Evolutionary conservation across 2,113 vertebrate species (phyloP), one percentile per base, ranked within the genome.

Genomic region (Tragelaphus strepsiceros): DNA sequence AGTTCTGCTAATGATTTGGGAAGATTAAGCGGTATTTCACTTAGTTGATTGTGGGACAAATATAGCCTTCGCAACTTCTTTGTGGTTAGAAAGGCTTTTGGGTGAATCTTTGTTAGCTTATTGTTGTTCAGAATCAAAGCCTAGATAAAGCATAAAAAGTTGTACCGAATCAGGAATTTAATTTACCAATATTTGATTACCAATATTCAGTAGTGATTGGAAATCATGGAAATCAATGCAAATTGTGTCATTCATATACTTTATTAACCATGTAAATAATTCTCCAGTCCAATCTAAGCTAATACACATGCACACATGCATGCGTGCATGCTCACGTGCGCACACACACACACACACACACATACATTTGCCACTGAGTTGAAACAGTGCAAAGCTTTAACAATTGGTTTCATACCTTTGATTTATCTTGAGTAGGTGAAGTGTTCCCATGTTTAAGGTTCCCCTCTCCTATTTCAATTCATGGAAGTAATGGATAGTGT

Each of bases 91-190:
- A 99, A 99, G 32, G 99, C 99, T 98, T 99, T 99, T 11, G 99
- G 99, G 14, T 99, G 99, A 89, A 99, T 99, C 98, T 99, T 99
- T 30, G 99, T 98, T 97, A 99, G 99, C 98, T 99, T 99, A 94
- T 99, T 99, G 98, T 99, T 99, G 98, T 99, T 99, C 96, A 99
- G 98, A 98, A 99, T 99, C 98, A 99, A 97, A 83, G 99, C 99
- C 99, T 99, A 88, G 86, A 95, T 81, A 61, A 95, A 88, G 30
- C 91, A 35, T 88, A 77, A 95, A 98, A 83, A 95, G 13, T 53
- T 94, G 85, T 6, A 59, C 2, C 32, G 0, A 51, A 77, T 93
- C 61, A 92, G 39, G 19, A 62, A 39, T 95, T 91, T 95, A 61
- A 61, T 80, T 95, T 90, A 62, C 51, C 81, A 22, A 7, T 39